Evolutionary conservation across 2,113 vertebrate species (phyloP), one percentile per base, ranked within the genome.

Genomic region (Cebus imitator): DNA sequence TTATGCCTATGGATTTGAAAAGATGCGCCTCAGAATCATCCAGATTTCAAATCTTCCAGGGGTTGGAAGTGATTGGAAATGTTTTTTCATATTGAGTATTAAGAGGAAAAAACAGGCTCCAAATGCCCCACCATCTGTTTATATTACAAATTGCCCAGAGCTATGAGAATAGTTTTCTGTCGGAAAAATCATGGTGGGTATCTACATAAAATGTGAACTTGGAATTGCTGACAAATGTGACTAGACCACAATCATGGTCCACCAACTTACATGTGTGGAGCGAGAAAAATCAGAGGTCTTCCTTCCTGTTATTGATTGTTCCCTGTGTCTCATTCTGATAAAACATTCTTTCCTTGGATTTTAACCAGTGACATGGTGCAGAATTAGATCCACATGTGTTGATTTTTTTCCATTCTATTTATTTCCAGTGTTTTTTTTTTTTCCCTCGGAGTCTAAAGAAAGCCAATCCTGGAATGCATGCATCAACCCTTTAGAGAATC

Each of bases 321-420:
- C 90, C 61, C 43, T 61, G 85, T 73, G 92, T 86, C 72, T 81
- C 86, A 10, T 89, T 90, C 75, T 95, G 97, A 98, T 97, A 96
- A 96, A 95, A 64, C 89, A 95, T 90, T 94, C 92, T 97, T 97
- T 95, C 88, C 85, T 95, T 97, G 94, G 50, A 27, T 94, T 85
- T 94, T 97, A 94, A 91, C 85, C 85, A 96, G 92, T 83, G 94
- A 97, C 95, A 94, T 81, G 82, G 92, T 90, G 21, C 76, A 87
- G 96, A 98, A 98, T 98, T 96, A 96, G 92, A 97, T 90, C 95
- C 97, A 98, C 82, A 93, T 98, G 97, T 88, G 95, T 87, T 88
- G 85, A 75, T 50, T 97, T 97, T 97, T 96, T 97, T 96, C 97
- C 90, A 52, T 94, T 94, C 90, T 96, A 12, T 96, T 97, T 91